Base-by-base conservation (phyloP, 2,888 invertebrate genomes). In the Yponomeuta malinellus region DNA sequence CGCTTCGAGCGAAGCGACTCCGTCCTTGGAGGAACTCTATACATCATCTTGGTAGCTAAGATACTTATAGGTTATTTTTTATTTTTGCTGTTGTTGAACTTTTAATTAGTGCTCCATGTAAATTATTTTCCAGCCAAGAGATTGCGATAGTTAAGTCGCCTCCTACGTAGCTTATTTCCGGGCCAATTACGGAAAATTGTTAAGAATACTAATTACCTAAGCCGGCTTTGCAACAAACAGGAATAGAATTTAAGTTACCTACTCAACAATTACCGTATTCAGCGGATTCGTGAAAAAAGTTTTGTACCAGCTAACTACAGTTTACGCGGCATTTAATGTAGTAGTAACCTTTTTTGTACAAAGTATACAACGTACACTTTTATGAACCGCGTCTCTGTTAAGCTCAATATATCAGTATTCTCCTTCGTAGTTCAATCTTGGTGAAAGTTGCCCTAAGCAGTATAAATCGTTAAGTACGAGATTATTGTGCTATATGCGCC, bases 1-100 rank as follows among this genome's bases (percentile, higher is more conserved):
- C 78, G 79, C 80, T 83, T 81, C 72, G 75, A 74, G 72, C 71
- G 71, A 69, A 63, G 29, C 33, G 9, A 59, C 3, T 59, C 52
- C 52, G 52, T 59, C 52, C 52, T 59, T 59, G 52, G 52, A 65
- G 33, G 33, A 65, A 65, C 29, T 29, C 33, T 29, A 31, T 33
- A 37, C 64, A 31, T 37, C 63, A 33, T 71, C 68, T 68, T 69
- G 31, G 64, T 69, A 71, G 71, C 72, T 59, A 23, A 6, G 8
- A 43, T 43, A 43, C 43, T 8, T 8, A 43, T 1, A 8, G 43
- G 43, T 5, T 15, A 70, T 69, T 48, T 67, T 72, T 59, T 59
- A 10, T 37, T 63, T 12, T 31, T 63, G 23, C 8, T 23, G 9
- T 65, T 65, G 65, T 65, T 67, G 37, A 67, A 67, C 67, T 67